These are phyloP conservation scores for Cerceris ruficornis DNA, from an alignment of 2,888 invertebrate species.

Conservation along the genomic window DNA sequence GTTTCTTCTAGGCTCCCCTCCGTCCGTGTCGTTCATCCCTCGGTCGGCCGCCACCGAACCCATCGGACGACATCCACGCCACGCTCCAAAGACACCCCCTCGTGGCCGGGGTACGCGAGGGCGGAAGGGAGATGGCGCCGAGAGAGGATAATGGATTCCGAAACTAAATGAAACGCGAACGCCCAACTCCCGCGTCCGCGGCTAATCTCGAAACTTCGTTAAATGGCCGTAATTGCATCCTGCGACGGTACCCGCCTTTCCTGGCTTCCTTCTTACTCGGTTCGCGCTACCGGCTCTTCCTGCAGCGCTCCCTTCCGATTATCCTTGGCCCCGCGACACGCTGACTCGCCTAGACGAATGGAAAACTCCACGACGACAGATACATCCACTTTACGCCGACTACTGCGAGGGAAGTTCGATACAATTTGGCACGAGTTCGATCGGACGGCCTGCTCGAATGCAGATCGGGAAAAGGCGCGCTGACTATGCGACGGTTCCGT, in stretches of 20 bases:
- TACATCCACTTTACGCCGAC: constrained; percentile 51
- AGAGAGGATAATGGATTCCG: constrained; percentile 77
- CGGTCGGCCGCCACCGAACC: constrained; percentile 30
- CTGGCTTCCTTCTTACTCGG: constrained; percentile 49
- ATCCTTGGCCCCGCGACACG: constrained; percentile 41
- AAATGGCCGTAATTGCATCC: constrained; percentile 78
- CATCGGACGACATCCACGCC: constrained; percentile 52
- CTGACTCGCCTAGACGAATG: constrained; percentile 20
- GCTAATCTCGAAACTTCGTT: constrained; percentile 79
- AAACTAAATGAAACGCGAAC: constrained; percentile 77
- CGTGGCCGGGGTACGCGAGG: neutral
- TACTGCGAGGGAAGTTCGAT: constrained; percentile 49
- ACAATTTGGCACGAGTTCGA: constrained; percentile 60
- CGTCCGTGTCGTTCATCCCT: constrained; percentile 10
- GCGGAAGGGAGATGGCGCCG: constrained; percentile 14
- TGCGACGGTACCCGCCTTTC: constrained; percentile 59
- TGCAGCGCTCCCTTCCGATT: constrained; percentile 35
- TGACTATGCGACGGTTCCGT: neutral
- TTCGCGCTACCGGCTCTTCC: neutral
- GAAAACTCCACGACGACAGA: constrained; percentile 50
- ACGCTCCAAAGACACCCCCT: constrained; percentile 33
- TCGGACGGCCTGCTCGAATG: constrained; percentile 55
- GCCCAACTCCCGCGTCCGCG: constrained; percentile 66
- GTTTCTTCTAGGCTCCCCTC: constrained; percentile 17
- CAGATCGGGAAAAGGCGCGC: constrained; percentile 27